phyloP scores from a whole-genome alignment of 1,140 invertebrate genomes.

The Drosophila ambigua region DNA sequence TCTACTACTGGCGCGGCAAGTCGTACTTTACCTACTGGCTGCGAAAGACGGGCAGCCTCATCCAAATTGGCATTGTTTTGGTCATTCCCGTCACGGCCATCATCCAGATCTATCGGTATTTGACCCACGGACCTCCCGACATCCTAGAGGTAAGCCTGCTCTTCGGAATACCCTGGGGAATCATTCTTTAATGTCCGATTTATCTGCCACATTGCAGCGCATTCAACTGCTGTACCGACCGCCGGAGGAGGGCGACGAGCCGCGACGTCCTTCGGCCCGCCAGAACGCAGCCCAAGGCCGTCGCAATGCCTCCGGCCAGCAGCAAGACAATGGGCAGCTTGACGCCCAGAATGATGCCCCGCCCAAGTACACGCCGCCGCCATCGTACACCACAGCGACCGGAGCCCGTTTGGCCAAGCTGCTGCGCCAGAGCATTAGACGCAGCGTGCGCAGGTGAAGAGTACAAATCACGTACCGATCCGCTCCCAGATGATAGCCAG shows the following conservation, averaged over 20 bases:
- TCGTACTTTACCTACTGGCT: conserved; percentile 91
- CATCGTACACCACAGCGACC: conserved; percentile 95
- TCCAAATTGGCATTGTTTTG: conserved; percentile 91
- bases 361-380: conserved; percentile 96
- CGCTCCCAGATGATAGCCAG: background rate
- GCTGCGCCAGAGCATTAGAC: conserved; percentile 90
- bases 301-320: conserved; percentile 42
- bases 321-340: conserved; percentile 45
- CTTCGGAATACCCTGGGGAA: rapidly evolving
- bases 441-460: conserved; percentile 88
- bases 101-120: conserved; percentile 92
- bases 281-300: conserved; percentile 45
- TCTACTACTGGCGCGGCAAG: conserved; percentile 80
- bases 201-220: conserved; percentile 85
- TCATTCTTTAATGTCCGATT: background rate
- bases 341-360: conserved; percentile 90
- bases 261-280: conserved; percentile 52
- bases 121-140: conserved; percentile 92
- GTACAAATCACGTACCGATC: no score
- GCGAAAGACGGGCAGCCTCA: conserved; percentile 89
- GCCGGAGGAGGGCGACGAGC: conserved; percentile 51
- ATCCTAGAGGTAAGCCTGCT: conserved; percentile 91
- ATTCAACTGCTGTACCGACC: conserved; percentile 84
- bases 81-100: conserved; percentile 91
- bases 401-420: conserved; percentile 92